Conservation (phyloP, 2,797 vertebrate species). For the Enteromius paludinosus region DNA sequence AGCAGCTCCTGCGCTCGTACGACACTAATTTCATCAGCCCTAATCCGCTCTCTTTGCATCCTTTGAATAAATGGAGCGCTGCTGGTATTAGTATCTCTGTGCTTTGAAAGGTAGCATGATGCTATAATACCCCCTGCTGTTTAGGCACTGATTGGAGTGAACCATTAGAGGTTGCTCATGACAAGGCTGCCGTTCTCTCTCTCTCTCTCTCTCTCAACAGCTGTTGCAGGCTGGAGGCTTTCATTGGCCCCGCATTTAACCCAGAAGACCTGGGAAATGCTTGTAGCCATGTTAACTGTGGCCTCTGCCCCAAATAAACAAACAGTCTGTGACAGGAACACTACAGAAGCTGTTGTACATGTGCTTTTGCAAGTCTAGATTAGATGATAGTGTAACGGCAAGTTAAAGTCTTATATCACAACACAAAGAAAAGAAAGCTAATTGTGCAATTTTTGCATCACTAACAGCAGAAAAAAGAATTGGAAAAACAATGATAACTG, state of each 20-base stretch:
- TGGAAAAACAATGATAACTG: constrained; percentile 11
- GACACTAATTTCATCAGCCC: constrained; percentile 20
- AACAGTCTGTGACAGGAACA: constrained; percentile 18
- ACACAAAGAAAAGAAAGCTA: neutral
- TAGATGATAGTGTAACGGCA: constrained; percentile 64
- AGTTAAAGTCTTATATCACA: neutral
- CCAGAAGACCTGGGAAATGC: constrained; percentile 55
- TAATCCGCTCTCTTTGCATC: constrained; percentile 47
- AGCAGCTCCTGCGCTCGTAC: constrained; percentile 25
- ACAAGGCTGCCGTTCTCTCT: constrained; percentile 5
- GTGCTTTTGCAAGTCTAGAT: constrained; percentile 55
- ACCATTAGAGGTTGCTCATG: constrained; percentile 48
- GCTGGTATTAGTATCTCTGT: constrained; percentile 42
- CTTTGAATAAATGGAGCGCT: constrained; percentile 52
- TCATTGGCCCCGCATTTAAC: constrained; percentile 60
- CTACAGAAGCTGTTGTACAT: neutral
- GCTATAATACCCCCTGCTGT: constrained; percentile 53
- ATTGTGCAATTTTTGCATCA: neutral
- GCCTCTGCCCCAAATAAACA: constrained; percentile 44
- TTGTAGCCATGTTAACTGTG: constrained; percentile 45
- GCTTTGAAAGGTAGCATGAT: constrained; percentile 39
- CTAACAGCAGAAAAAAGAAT: neutral
- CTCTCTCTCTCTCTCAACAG: constrained; percentile 49
- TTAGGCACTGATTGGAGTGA: constrained; percentile 58
- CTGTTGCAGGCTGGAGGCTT: constrained; percentile 52